Base-by-base conservation (phyloP, 2,797 vertebrate species). In the Rhinichthys osculus region DNA sequence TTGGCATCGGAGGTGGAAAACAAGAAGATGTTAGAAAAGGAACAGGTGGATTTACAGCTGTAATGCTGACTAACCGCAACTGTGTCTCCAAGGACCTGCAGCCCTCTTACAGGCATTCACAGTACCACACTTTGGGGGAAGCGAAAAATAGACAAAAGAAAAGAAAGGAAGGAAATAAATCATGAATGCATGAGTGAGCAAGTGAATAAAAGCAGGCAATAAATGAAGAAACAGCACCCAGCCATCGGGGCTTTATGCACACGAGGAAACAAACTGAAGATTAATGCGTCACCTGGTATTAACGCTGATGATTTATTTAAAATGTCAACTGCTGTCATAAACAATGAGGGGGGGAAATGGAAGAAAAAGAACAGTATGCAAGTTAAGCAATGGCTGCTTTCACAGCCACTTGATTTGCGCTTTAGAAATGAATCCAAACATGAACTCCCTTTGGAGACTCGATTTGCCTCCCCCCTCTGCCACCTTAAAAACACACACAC, bases 61-160 rank as follows among this genome's bases (percentile, higher is more conserved):
- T 62, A 74, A 80, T 83, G 86, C 64, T 71, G 92, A 94, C 93
- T 93, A 95, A 94, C 94, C 94, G 94, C 93, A 91, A 94, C 93
- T 93, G 91, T 91, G 92, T 91, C 91, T 90, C 87, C 88, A 89
- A 93, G 92, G 92, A 94, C 89, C 91, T 87, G 90, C 93, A 84
- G 76, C 70, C 66, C 85, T 85, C 81, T 93, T 94, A 94, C 93
- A 94, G 93, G 93, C 92, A 94, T 92, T 95, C 94, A 95, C 93
- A 95, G 91, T 92, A 92, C 88, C 90, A 93, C 91, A 93, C 92
- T 92, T 93, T 94, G 92, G 89, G 89, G 91, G 89, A 93, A 66
- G 64, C 3, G 33, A 87, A 81, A 91, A 92, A 92, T 83, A 86
- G 88, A 89, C 87, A 87, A 87, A 90, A 74, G 86, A 81, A 87